Base-by-base conservation (phyloP, 2,888 invertebrate genomes). In the Idaea dimidiata region DNA sequence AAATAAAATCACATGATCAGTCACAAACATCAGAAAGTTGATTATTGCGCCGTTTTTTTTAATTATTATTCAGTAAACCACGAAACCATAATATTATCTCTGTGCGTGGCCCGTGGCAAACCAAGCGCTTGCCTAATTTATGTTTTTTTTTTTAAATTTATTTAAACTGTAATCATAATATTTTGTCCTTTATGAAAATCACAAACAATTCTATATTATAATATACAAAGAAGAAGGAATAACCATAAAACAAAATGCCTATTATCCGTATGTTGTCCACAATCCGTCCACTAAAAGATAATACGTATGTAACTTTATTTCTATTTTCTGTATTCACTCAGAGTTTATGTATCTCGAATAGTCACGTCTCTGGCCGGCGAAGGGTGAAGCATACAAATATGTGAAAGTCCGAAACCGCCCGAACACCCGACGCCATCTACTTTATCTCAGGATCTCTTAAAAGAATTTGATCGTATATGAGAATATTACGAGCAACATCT, bases 311-410 rank as follows among this genome's bases (percentile, higher is more conserved):
- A 88, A 89, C 88, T 92, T 89, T 92, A 91, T 92, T 89, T 92
- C 91, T 91, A 90, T 91, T 92, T 91, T 91, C 91, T 87, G 90
- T 89, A 92, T 92, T 92, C 91, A 90, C 91, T 91, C 89, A 88
- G 84, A 86, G 91, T 91, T 91, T 92, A 92, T 91, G 90, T 92
- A 90, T 91, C 91, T 91, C 91, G 91, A 91, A 92, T 92, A 91
- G 92, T 91, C 92, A 91, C 92, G 91, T 91, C 82, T 79, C 82
- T 82, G 89, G 83, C 87, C 84, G 79, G 84, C 87, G 88, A 82
- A 87, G 89, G 91, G 90, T 87, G 81, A 84, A 82, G 92, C 91
- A 92, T 92, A 92, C 91, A 91, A 92, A 92, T 92, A 91, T 90
- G 91, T 86, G 88, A 87, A 88, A 88, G 91, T 91, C 91, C 91